Evolutionary conservation across 2,797 vertebrate genomes (phyloP).

Genomic region (Rhyacichthys aspro): DNA sequence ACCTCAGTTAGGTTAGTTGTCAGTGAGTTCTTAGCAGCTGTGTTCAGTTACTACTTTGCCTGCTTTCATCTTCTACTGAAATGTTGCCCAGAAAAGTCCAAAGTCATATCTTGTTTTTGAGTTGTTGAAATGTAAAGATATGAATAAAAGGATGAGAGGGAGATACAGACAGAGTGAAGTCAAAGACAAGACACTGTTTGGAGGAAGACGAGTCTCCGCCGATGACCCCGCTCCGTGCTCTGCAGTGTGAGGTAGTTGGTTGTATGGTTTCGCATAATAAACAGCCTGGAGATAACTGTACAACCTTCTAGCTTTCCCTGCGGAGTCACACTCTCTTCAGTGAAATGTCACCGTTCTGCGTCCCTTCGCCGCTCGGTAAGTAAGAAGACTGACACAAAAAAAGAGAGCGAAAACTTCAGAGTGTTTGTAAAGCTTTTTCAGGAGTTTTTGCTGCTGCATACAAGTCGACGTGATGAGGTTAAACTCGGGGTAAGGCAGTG

Average conservation of each 20-base stretch:
- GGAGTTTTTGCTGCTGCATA: not conserved
- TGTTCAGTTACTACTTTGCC: not conserved
- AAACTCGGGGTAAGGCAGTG: not conserved
- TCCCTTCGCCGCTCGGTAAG: conserved; percentile 53
- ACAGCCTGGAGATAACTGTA: conserved; percentile 84
- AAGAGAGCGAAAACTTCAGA: no score
- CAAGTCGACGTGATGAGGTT: not conserved
- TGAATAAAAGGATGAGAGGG: conserved; percentile 6
- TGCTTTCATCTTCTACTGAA: not conserved
- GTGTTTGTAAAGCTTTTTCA: not conserved
- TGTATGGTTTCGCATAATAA: conserved; percentile 86
- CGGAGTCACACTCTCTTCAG: conserved; percentile 78
- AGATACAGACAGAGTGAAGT: conserved; percentile 11
- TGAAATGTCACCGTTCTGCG: conserved; percentile 1
- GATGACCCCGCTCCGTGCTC: conserved; percentile 70
- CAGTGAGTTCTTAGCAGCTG: no score
- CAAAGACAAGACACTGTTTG: no score
- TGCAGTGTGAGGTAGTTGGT: conserved; percentile 93
- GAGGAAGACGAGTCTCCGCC: conserved; percentile 44
- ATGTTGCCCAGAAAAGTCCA: not conserved
- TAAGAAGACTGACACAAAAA: conserved; percentile 33
- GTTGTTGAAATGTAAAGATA: not conserved
- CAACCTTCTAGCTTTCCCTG: conserved; percentile 89
- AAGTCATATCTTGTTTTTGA: not conserved
- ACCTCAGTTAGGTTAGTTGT: no score